A percentile compares a stretch with the other conserved stretches of the same genome.
phyloP scores from a whole-genome alignment of 2,888 invertebrate species.

The Chalcis sispes region DNA sequence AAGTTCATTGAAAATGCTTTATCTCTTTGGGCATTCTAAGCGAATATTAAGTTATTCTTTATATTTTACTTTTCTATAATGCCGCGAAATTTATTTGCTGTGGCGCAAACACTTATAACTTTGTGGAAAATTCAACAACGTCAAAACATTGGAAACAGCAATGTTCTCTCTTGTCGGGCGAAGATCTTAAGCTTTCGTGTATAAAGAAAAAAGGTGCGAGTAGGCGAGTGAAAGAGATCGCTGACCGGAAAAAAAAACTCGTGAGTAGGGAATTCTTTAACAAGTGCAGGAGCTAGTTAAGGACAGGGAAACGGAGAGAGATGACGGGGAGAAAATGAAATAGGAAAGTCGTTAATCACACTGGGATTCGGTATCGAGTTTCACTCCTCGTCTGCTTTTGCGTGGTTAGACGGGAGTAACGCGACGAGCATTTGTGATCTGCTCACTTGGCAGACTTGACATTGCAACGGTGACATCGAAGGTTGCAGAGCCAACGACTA shows the following conservation, averaged over 20 bases:
- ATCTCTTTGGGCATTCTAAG: too few species aligned
- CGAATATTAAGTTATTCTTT: too few species aligned
- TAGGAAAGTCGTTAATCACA: conserved; percentile 74
- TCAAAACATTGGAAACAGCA: too few species aligned
- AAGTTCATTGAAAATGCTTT: too few species aligned
- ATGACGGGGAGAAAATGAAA: conserved; percentile 59
- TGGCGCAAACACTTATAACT: too few species aligned
- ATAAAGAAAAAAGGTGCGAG: conserved; percentile 2
- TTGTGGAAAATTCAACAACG: too few species aligned
- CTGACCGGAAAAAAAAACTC: conserved; percentile 61
- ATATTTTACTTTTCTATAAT: too few species aligned
- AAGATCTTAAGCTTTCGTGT: too few species aligned
- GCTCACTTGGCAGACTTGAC: conserved; percentile 15
- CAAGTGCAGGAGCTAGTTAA: not conserved
- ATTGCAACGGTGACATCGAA: not conserved
- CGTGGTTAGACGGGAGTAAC: conserved; percentile 52
- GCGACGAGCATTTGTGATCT: conserved; percentile 29
- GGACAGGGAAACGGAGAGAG: conserved; percentile 16
- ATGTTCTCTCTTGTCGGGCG: conserved; percentile 60
- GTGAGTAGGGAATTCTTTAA: not conserved
- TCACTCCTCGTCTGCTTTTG: conserved; percentile 68
- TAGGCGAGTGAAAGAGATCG: conserved; percentile 59
- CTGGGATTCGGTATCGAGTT: conserved; percentile 73
- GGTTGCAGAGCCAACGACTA: conserved; percentile 8
- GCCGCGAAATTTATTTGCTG: too few species aligned